Percentiles rank a stretch among this genome's conserved stretches.
phyloP scores from a whole-genome alignment of 2,888 invertebrate species.

The Xanthia icteritia region DNA sequence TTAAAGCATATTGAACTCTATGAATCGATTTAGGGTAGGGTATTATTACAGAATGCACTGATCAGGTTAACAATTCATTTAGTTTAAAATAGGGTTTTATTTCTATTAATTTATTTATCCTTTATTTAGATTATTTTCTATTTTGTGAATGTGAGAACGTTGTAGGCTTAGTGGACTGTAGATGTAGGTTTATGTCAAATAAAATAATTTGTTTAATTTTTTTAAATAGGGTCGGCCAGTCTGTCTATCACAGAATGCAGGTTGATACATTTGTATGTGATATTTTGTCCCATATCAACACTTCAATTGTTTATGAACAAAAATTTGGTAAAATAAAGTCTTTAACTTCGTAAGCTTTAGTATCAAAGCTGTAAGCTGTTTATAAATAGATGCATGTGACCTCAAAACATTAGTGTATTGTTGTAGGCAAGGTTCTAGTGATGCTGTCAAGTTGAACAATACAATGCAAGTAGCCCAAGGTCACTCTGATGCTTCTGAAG shows the following conservation, averaged over 20 bases:
- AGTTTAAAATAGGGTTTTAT: too few relatives aligned
- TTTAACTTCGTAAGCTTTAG: neutral
- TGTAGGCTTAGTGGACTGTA: too few relatives aligned
- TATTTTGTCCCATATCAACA: neutral
- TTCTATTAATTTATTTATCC: too few relatives aligned
- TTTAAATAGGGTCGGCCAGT: too few relatives aligned
- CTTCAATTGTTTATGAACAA: neutral
- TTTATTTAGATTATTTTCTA: too few relatives aligned
- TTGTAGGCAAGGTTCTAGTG: slow-evolving; percentile 15
- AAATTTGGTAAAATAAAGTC: neutral
- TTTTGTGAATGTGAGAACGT: too few relatives aligned
- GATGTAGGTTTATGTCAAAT: too few relatives aligned
- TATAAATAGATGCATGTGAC: slow-evolving; percentile 8
- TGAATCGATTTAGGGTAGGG: slow-evolving; percentile 4
- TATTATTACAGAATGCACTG: too few relatives aligned
- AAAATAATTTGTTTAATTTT: too few relatives aligned
- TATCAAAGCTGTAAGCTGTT: neutral
- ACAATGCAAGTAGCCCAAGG: slow-evolving; percentile 54
- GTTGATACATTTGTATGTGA: neutral
- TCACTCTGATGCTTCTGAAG: slow-evolving; percentile 27
- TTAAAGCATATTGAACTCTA: slow-evolving; percentile 19
- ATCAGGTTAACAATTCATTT: too few relatives aligned
- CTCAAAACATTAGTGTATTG: slow-evolving; percentile 15
- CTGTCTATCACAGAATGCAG: neutral
- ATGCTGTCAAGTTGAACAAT: slow-evolving; percentile 34